Evolutionary conservation across 2,888 invertebrate genomes (phyloP).

Genomic region (Pediacus dermestoides): DNA sequence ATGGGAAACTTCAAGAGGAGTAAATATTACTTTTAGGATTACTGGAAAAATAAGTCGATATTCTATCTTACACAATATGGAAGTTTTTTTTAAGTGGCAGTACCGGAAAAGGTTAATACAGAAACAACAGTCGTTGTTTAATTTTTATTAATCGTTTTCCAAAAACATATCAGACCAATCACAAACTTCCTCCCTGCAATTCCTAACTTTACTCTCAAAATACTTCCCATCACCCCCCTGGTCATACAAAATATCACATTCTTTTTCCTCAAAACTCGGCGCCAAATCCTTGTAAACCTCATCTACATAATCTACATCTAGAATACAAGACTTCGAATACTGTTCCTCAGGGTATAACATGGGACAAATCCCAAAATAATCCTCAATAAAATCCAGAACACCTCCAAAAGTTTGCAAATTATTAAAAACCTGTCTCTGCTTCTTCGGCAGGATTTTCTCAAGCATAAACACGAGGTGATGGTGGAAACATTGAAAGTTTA

Average conservation of each 20-base stretch:
- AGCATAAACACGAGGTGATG: slow-evolving; percentile 97
- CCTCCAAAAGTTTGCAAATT: slow-evolving; percentile 63
- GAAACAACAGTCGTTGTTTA: too few species aligned
- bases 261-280: slow-evolving; percentile 17
- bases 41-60: too few species aligned
- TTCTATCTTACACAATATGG: too few species aligned
- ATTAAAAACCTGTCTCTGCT: slow-evolving; percentile 76
- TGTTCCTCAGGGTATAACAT: slow-evolving; percentile 35
- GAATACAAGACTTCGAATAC: slow-evolving; percentile 29
- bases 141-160: slow-evolving; percentile 35
- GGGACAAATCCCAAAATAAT: slow-evolving; percentile 55
- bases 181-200: slow-evolving; percentile 28
- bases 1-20: too few species aligned
- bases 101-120: too few species aligned
- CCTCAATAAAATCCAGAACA: slow-evolving; percentile 67
- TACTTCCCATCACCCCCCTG: slow-evolving; percentile 38
- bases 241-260: slow-evolving; percentile 21
- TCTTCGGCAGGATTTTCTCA: slow-evolving; percentile 71
- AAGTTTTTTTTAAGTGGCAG: too few species aligned
- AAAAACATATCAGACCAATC: slow-evolving; percentile 40
- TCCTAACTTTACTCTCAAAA: slow-evolving; percentile 36
- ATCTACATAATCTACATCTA: slow-evolving; percentile 36
- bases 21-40: too few species aligned
- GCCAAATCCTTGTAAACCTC: slow-evolving; percentile 33
- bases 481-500: slow-evolving; percentile 84